Evolutionary conservation across 30 jellyfish, hydroid and myxozoan genomes (phyloP).

Genomic region (Turritopsis dohrnii): DNA sequence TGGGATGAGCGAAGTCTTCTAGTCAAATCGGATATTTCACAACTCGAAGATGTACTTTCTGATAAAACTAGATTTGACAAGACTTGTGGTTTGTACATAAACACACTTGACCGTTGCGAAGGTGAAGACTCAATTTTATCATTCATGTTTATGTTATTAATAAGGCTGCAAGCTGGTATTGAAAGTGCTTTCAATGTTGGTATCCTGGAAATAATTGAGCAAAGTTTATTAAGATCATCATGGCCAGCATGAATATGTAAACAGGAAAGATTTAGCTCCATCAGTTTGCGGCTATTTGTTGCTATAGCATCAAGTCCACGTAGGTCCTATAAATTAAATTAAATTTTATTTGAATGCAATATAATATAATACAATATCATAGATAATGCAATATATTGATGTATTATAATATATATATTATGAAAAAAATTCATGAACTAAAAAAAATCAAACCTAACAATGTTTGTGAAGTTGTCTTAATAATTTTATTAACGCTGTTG

Average conservation of each 20-base stretch:
- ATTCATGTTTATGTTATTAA: slow-evolving; percentile 24
- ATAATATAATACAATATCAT: too few relatives aligned
- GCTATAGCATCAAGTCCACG: slow-evolving; percentile 76
- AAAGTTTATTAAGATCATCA: slow-evolving; percentile 25
- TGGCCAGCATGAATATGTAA: slow-evolving; percentile 67
- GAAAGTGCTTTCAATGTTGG: slow-evolving; percentile 47
- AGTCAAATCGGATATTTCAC: slow-evolving; percentile 1
- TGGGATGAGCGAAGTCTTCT: slow-evolving; percentile 48
- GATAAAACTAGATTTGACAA: slow-evolving; percentile 4
- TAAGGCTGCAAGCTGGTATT: slow-evolving; percentile 75
- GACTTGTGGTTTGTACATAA: not conserved
- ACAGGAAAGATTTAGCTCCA: slow-evolving; percentile 60
- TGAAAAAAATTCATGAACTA: too few relatives aligned
- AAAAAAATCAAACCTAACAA: too few relatives aligned
- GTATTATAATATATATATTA: too few relatives aligned
- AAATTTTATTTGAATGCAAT: too few relatives aligned
- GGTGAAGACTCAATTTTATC: slow-evolving; percentile 20
- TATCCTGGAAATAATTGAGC: slow-evolving; percentile 41
- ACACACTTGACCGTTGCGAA: not conserved
- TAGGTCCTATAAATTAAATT: slow-evolving; percentile 54
- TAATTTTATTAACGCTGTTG: too few relatives aligned
- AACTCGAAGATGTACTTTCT: slow-evolving; percentile 15
- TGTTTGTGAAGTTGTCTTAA: too few relatives aligned
- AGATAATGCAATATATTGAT: too few relatives aligned
- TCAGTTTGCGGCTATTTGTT: slow-evolving; percentile 38